Evolutionary conservation across 2,797 vertebrate genomes (phyloP).

Genomic region (Stomatorhinus walkeri): DNA sequence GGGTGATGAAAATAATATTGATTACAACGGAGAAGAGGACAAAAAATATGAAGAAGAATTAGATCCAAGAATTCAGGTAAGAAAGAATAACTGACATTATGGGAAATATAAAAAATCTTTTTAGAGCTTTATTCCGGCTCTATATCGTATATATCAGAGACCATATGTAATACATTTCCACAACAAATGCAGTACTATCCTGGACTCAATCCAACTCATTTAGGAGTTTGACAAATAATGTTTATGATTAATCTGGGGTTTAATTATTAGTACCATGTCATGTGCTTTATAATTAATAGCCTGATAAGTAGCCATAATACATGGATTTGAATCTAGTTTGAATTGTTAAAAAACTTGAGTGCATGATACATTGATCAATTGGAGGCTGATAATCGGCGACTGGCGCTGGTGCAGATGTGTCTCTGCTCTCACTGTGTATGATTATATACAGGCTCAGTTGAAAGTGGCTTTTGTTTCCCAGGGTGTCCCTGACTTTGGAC

Average conservation of each 20-base stretch:
- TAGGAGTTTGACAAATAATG: not conserved
- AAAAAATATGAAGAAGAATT: slow-evolving; percentile 68
- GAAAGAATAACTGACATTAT: not conserved
- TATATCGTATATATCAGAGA: not conserved
- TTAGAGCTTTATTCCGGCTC: not conserved
- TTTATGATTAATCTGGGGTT: not conserved
- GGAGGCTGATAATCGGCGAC: not conserved
- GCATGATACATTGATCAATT: not conserved
- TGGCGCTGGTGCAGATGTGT: not conserved
- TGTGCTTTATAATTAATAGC: not conserved
- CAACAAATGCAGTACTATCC: not conserved
- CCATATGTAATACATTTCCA: not conserved
- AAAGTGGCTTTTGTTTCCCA: not conserved
- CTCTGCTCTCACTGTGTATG: not conserved
- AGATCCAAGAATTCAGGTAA: slow-evolving; percentile 73
- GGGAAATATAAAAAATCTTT: not conserved
- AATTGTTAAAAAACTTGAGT: not conserved
- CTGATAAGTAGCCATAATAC: not conserved
- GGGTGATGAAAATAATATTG: slow-evolving; percentile 1
- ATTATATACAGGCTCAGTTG: not conserved
- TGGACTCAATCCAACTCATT: not conserved
- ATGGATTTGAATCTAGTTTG: not conserved
- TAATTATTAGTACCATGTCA: not conserved
- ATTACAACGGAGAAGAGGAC: slow-evolving; percentile 42
- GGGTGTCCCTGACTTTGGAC: not conserved